Evolutionary conservation across 2,888 invertebrate genomes (phyloP).

Genomic region (Cylindroiulus punctatus): DNA sequence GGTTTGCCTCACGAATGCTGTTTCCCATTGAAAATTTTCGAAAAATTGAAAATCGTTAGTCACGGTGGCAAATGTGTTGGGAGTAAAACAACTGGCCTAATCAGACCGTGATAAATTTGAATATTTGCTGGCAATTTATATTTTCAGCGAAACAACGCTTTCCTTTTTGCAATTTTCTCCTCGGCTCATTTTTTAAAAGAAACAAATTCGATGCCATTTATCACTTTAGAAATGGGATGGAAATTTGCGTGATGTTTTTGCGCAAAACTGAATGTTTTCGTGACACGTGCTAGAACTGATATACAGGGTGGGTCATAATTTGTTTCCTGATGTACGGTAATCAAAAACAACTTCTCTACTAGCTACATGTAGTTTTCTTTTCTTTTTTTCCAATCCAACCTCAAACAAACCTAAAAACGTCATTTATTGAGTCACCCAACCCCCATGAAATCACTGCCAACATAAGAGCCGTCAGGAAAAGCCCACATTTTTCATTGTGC

Average conservation of each 20-base stretch:
- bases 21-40: not conserved
- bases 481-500: too few species aligned
- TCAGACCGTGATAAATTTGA: not conserved
- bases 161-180: not conserved
- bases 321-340: too few species aligned
- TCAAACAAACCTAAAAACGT: too few species aligned
- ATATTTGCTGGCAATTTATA: constrained; percentile 14
- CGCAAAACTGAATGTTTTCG: not conserved
- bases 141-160: not conserved
- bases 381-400: too few species aligned
- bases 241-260: not conserved
- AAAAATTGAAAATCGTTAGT: not conserved
- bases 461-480: too few species aligned
- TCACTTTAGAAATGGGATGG: not conserved
- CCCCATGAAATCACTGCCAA: too few species aligned
- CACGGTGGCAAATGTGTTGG: not conserved
- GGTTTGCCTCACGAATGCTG: too few species aligned
- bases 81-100: not conserved
- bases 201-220: not conserved
- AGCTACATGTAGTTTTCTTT: too few species aligned
- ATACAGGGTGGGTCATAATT: not conserved
- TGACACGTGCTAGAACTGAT: not conserved
- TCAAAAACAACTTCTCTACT: too few species aligned
- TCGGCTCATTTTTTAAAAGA: not conserved
- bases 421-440: too few species aligned